Evolutionary conservation across 2,113 vertebrate species (phyloP), one percentile per base, ranked within the genome.

Genomic region (Zapornia atra): DNA sequence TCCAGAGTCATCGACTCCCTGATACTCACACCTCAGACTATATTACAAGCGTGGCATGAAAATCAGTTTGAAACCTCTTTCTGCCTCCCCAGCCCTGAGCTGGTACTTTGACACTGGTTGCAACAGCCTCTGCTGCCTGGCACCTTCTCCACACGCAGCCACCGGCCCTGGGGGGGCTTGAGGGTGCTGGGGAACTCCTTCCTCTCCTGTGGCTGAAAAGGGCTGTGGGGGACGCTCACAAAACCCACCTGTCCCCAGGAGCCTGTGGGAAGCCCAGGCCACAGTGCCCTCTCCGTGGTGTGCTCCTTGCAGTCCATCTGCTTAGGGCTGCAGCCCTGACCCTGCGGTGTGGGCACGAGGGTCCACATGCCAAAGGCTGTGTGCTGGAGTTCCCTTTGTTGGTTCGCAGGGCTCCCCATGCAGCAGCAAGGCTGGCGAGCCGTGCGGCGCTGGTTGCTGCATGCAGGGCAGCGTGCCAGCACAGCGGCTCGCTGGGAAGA

Each of bases 321-420:
- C n/a, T 15, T 11, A 6, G 57, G 51, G 54, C 59, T 26, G 65
- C 19, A 10, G 14, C 26, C 28, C 40, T 4, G 61, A 21, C 28
- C 0, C 1, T 20, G 6, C 2, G 0, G 24, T 54, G 10, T 0
- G 26, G 68, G 46, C 9, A 2, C 0, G 51, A 46, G 59, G 24
- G 4, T 26, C 28, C 33, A 15, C 14, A 1, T 0, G 1, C 31
- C 20, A 3, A 5, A 4, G 13, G 2, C 6, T 4, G 26, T 4
- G 9, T 15, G 71, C 50, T 4, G 13, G 59, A 8, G 25, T 8
- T 42, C 38, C 53, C 34, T 44, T 29, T 4, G 0, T 42, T 34
- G 9, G 6, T 19, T 34, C 7, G 31, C 33, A 36, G 51, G 51
- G 51, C 13, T 53, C 51, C 51, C 51, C 25, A 25, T 9, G 51